These are phyloP conservation scores for Achroia grisella DNA, from an alignment of 1,140 invertebrate species.

Conservation along the genomic window DNA sequence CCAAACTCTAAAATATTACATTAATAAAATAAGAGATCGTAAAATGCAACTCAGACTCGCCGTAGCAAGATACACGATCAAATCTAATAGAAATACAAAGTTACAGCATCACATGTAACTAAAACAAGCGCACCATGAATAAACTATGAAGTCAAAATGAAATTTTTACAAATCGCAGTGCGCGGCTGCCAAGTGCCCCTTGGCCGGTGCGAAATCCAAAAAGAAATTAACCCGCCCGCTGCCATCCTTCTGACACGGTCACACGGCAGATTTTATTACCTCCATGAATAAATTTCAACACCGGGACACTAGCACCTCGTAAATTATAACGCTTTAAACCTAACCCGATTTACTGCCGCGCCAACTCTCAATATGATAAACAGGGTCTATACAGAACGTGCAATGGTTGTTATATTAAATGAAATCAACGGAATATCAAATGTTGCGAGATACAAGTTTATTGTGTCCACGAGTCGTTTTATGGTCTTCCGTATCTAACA, in stretches of 20 bases:
- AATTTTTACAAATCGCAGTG: conserved; percentile 2
- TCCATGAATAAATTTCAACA: conserved; percentile 54
- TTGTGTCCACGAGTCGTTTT: too few relatives aligned
- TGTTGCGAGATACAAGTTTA: too few relatives aligned
- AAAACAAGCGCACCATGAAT: conserved; percentile 5
- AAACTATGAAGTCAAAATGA: conserved; percentile 5
- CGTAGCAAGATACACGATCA: too few relatives aligned
- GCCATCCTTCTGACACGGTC: conserved; percentile 24
- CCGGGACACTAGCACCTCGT: conserved; percentile 33
- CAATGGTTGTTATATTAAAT: conserved; percentile 31
- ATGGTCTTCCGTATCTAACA: too few relatives aligned
- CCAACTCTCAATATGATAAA: conserved; percentile 20
- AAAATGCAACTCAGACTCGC: too few relatives aligned
- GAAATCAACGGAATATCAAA: conserved; percentile 11
- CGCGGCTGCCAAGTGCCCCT: background rate
- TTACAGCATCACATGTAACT: background rate
- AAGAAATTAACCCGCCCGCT: conserved; percentile 36
- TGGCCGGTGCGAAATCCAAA: conserved; percentile 38
- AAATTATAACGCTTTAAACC: conserved; percentile 45
- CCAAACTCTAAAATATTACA: too few relatives aligned
- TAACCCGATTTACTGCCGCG: conserved; percentile 29
- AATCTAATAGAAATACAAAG: too few relatives aligned
- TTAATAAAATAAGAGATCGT: too few relatives aligned
- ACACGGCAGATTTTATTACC: conserved; percentile 52
- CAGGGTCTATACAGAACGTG: conserved; percentile 12